Evolutionary conservation across 2,797 vertebrate species (phyloP), one percentile per base, ranked within the genome.

Genomic region (Xiphorhynchus erythropygius): DNA sequence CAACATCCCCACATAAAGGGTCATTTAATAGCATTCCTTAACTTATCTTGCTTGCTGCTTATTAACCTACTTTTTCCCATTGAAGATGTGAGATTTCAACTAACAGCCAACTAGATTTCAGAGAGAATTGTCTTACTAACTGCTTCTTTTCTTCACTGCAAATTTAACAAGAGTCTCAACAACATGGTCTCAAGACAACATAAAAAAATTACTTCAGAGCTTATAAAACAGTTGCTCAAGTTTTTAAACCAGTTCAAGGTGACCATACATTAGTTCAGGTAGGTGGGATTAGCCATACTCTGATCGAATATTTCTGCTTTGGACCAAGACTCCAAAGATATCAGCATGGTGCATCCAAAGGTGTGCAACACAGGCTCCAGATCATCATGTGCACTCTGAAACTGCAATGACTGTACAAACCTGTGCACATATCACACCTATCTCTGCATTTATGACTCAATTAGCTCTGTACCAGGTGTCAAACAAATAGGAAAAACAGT

Each of bases 381-480:
- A 19, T 22, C 11, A 18, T 17, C n/a, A 2, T 1, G 18, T 15
- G 52, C 17, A 5, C 24, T 70, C 67, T 33, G 19, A 24, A 16
- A 68, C 13, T 23, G 17, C 25, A 79, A 4, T n/a, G 50, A 37
- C 5, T 5, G 4, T 10, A 50, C 44, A 86, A 37, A 39, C 8
- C 13, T 30, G 9, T 35, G 27, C 33, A 69, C 1, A 11, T 15
- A 41, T 21, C 2, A 4, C 12, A 13, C 5, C 1, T 18, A 18
- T 13, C 27, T 37, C 17, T 53, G 37, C 12, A 5, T 15, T 3
- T 5, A 5, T 33, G 13, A 37, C 33, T 18, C 65, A 5, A 23
- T 0, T 73, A 13, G 14, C 8, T 27, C 59, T 46, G 23, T 13
- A 47, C 12, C 1, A 24, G 7, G 10, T 32, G 5, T 23, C 25